A percentile compares a stretch with the other conserved stretches of the same genome.
These are phyloP conservation scores for Speoplatyrhinus poulsoni DNA, from an alignment of 2,113 vertebrate species.

Conservation along the genomic window DNA sequence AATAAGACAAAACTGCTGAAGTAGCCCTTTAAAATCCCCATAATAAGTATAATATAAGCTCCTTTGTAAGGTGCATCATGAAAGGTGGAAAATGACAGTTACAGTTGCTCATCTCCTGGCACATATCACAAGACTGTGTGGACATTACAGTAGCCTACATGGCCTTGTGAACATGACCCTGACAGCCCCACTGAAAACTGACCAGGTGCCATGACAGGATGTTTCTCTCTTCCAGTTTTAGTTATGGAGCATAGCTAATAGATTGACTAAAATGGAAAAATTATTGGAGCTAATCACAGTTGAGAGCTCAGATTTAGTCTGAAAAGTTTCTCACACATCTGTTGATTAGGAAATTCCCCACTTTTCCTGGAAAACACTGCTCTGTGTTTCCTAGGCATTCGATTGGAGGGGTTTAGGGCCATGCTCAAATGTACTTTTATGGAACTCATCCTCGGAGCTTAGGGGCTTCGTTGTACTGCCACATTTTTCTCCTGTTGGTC, in stretches of 20 bases:
- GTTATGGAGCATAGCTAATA: slow-evolving; percentile 17
- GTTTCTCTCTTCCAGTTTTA: background rate
- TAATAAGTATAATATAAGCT: too few relatives aligned
- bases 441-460: background rate
- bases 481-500: background rate
- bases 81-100: too few relatives aligned
- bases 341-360: slow-evolving; percentile 42
- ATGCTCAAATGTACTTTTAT: background rate
- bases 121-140: too few relatives aligned
- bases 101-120: too few relatives aligned
- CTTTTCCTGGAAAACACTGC: background rate
- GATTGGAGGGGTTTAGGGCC: background rate
- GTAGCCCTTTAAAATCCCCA: too few relatives aligned
- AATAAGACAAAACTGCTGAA: slow-evolving; percentile 8
- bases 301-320: background rate
- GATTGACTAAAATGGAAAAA: slow-evolving; percentile 28
- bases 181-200: too few relatives aligned
- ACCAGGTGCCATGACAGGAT: too few relatives aligned
- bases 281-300: background rate
- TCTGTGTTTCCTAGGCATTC: slow-evolving; percentile 22
- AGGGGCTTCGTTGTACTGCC: background rate
- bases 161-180: too few relatives aligned
- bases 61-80: too few relatives aligned
- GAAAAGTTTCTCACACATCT: slow-evolving; percentile 48
- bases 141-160: too few relatives aligned